These are phyloP conservation scores for Circaetus cinerascens DNA, from an alignment of 2,113 vertebrate species.

Conservation along the genomic window DNA sequence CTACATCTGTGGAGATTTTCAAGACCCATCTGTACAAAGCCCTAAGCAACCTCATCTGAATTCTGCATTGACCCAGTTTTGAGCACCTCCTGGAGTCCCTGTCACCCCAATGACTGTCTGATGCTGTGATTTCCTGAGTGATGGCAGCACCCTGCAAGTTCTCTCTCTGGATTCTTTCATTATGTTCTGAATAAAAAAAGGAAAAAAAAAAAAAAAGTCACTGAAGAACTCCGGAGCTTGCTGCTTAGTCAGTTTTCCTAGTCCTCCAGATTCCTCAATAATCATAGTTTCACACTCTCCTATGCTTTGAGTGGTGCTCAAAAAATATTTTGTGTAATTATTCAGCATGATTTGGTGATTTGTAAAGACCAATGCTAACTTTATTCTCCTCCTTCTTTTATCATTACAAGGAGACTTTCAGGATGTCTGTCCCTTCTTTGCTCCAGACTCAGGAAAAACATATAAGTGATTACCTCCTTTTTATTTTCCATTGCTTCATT, in stretches of 20 bases:
- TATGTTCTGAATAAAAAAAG: not conserved
- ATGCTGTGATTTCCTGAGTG: not conserved
- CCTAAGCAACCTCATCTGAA: not conserved
- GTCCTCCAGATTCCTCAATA: not conserved
- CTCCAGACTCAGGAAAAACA: not conserved
- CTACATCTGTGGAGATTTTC: not conserved
- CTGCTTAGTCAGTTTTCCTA: not conserved
- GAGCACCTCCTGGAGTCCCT: not conserved
- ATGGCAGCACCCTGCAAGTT: not conserved
- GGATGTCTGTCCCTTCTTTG: not conserved
- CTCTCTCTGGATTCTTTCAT: not conserved
- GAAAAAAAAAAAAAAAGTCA: accelerated
- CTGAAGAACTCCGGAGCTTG: not conserved
- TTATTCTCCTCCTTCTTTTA: not conserved
- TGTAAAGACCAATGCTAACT: not conserved
- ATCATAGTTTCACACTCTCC: not conserved
- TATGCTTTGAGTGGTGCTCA: not conserved
- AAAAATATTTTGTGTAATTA: not conserved
- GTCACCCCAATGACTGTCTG: not conserved
- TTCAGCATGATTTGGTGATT: not conserved
- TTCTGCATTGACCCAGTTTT: not conserved
- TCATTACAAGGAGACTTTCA: not conserved
- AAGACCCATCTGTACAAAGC: not conserved
- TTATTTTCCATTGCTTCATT: not conserved
- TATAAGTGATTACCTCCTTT: not conserved